Evolutionary conservation across 2,113 vertebrate genomes (phyloP).

Genomic region (Muscicapa adusta): DNA sequence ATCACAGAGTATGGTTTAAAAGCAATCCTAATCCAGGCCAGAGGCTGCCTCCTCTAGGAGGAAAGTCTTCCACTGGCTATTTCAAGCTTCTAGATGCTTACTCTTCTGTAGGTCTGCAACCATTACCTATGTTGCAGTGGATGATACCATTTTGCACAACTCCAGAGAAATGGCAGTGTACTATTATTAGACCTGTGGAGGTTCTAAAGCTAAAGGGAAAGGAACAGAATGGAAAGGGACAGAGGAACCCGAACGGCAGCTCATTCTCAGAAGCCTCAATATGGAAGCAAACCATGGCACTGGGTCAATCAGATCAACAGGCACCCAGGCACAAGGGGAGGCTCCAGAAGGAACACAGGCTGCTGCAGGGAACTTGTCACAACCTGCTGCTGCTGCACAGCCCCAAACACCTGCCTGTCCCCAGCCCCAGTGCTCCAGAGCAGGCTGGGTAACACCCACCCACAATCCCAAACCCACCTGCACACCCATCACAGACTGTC

Average conservation of each 20-base stretch:
- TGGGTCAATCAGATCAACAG: neutral
- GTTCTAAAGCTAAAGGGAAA: neutral
- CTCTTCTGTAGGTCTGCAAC: neutral
- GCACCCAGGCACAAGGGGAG: neutral
- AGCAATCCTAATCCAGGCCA: neutral
- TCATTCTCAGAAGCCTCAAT: neutral
- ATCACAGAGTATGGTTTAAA: neutral
- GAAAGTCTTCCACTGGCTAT: neutral
- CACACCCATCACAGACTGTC: neutral
- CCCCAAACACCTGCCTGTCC: neutral
- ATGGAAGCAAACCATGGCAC: fast-evolving
- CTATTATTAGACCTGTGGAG: neutral
- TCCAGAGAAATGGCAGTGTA: neutral
- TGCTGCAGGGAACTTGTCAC: neutral
- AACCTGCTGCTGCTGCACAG: neutral
- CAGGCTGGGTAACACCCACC: fast-evolving
- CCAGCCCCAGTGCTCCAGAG: neutral
- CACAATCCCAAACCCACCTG: neutral
- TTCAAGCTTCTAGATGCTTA: neutral
- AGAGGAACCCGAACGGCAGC: neutral
- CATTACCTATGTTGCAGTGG: neutral
- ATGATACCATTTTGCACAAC: fast-evolving
- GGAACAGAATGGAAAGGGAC: neutral
- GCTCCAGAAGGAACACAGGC: neutral
- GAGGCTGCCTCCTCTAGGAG: neutral